Conservation (phyloP, 1,140 invertebrate species). For the Leptinotarsa defecta region DNA sequence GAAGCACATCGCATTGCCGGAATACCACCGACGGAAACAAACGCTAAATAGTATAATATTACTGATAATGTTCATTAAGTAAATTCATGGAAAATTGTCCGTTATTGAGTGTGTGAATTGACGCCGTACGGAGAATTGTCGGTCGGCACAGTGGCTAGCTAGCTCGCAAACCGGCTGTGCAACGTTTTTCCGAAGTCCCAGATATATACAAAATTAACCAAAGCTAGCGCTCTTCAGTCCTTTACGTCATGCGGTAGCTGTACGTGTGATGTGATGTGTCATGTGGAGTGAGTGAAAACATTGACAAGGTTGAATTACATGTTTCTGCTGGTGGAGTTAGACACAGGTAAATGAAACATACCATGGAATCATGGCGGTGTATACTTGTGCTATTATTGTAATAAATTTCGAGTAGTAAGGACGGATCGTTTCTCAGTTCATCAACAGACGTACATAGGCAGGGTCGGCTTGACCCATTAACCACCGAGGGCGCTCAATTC, state of each 20-base stretch:
- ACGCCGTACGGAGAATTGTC: not conserved
- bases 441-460: too few species aligned
- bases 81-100: not conserved
- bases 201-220: slow-evolving; percentile 7
- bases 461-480: too few species aligned
- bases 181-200: slow-evolving; percentile 2
- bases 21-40: not conserved
- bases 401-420: too few species aligned
- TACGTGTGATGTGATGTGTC: slow-evolving; percentile 7
- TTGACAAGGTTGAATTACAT: not conserved
- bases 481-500: too few species aligned
- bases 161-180: not conserved
- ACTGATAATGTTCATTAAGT: not conserved
- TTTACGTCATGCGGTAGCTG: not conserved
- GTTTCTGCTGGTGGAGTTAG: not conserved
- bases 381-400: too few species aligned
- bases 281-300: not conserved
- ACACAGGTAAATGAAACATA: not conserved
- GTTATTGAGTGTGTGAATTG: not conserved
- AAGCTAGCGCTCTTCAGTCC: not conserved
- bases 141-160: not conserved
- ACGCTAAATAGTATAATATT: not conserved
- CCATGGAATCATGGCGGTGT: too few species aligned
- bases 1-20: not conserved
- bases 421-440: too few species aligned